Evolutionary conservation across 2,797 vertebrate genomes (phyloP), one percentile per base, ranked within the genome.

Genomic region (Spinus olivaceus): DNA sequence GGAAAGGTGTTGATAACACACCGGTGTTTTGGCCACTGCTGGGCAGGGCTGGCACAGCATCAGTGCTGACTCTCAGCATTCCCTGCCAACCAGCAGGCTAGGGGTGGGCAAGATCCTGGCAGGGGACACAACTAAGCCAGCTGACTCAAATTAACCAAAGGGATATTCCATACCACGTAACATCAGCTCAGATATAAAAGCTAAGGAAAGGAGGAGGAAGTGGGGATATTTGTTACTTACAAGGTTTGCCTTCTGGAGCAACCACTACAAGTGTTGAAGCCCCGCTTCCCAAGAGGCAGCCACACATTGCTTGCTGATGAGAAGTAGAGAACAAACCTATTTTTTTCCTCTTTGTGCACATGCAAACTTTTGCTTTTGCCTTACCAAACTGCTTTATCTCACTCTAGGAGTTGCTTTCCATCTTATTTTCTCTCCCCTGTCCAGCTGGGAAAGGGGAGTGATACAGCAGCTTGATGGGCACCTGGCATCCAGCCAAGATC

Each of bases 181-280:
- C 0, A 0, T 28, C 53, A 67, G 39, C 39, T 85, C 63, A 67
- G 16, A 20, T 28, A 39, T 11, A 46, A 60, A 20, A 46, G 24
- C 39, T 33, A 69, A 53, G 54, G 28, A 69, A 53, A 53, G 24
- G 24, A 85, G n/a, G 23, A 67, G 8, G 28, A 69, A 25, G 47
- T 30, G 30, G 30, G n/a, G 28, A 3, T 17, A 53, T 33, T 60
- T 53, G 15, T 39, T 14, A 39, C 13, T 46, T 53, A 28, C 46
- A 69, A 39, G 14, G 20, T 53, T 39, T 67, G 39, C 28, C 24
- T 24, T 77, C 54, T 21, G 20, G 20, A 85, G 28, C 47, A 67
- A 53, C 28, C n/a, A 39, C 28, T 46, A 11, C 23, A 39, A 0
- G 0, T 25, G 13, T 30, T 37, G 63, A 60, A 46, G 28, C 46